phyloP scores from a whole-genome alignment of 1,140 invertebrate species.

The Neodiprion fabricii region DNA sequence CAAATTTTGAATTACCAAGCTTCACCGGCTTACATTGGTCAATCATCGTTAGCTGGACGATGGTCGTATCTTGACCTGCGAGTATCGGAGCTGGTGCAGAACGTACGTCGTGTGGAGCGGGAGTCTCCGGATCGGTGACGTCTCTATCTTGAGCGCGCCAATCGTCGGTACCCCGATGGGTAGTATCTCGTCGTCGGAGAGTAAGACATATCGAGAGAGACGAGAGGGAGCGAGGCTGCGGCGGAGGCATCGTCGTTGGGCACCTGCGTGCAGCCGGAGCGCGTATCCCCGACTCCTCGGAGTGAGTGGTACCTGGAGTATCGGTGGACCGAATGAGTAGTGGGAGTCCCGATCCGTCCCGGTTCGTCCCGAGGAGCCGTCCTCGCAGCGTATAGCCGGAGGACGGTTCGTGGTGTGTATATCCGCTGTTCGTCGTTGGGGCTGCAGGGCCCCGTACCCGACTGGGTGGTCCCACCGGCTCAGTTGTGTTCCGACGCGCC shows the following conservation, averaged over 20 bases:
- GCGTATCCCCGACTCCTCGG: conserved; percentile 26
- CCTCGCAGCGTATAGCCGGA: conserved; percentile 33
- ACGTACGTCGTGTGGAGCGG: too few relatives aligned
- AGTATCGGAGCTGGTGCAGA: too few relatives aligned
- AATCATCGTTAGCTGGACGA: too few relatives aligned
- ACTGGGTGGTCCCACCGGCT: conserved; percentile 63
- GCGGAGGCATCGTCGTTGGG: conserved; percentile 13
- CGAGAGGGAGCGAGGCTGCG: conserved; percentile 4
- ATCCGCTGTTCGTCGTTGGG: conserved; percentile 29
- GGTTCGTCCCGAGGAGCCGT: background rate
- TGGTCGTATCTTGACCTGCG: too few relatives aligned
- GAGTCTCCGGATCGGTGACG: background rate
- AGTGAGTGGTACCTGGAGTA: conserved; percentile 35
- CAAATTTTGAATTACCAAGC: too few relatives aligned
- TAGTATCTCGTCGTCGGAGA: background rate
- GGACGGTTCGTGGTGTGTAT: conserved; percentile 39
- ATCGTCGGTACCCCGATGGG: background rate
- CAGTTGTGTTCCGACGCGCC: conserved; percentile 62
- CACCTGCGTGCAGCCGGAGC: conserved; percentile 43
- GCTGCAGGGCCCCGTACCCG: conserved; percentile 52
- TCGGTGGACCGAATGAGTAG: conserved; percentile 41
- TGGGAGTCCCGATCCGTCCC: conserved; percentile 51
- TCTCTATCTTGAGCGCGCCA: conserved; percentile 1
- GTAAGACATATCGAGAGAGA: conserved; percentile 4
- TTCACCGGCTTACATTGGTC: too few relatives aligned